A percentile compares a stretch with the other conserved stretches of the same genome.
phyloP scores from a whole-genome alignment of 2,113 vertebrate genomes.

The Scomber scombrus region DNA sequence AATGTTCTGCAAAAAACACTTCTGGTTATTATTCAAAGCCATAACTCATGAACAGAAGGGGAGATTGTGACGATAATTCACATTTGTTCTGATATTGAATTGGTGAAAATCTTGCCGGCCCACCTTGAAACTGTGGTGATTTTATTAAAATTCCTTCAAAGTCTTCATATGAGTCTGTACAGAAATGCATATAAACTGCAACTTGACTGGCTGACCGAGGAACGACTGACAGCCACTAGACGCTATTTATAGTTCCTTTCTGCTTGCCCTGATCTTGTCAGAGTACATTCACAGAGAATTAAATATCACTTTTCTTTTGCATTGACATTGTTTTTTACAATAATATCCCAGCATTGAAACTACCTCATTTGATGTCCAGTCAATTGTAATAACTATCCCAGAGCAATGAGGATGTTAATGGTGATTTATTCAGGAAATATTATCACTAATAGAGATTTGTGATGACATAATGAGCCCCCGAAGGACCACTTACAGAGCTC shows the following conservation, averaged over 20 bases:
- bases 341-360: constrained; percentile 32
- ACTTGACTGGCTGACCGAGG: too few species aligned
- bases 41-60: too few species aligned
- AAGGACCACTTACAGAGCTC: constrained; percentile 49
- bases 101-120: too few species aligned
- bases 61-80: too few species aligned
- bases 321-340: constrained; percentile 33
- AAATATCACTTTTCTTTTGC: constrained; percentile 30
- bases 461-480: constrained; percentile 64
- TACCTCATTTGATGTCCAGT: constrained; percentile 40
- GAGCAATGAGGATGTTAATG: constrained; percentile 51
- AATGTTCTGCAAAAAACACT: too few species aligned
- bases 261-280: constrained; percentile 36
- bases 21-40: too few species aligned
- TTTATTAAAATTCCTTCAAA: too few species aligned
- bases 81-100: too few species aligned
- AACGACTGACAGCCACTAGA: too few species aligned
- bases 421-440: constrained; percentile 67
- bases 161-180: too few species aligned
- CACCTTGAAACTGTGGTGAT: too few species aligned
- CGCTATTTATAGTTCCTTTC: not conserved
- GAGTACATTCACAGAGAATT: constrained; percentile 19
- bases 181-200: too few species aligned
- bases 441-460: constrained; percentile 64
- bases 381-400: constrained; percentile 50